These are phyloP conservation scores for Globodera rostochiensis DNA, from an alignment of 1,140 invertebrate species.

Conservation along the genomic window DNA sequence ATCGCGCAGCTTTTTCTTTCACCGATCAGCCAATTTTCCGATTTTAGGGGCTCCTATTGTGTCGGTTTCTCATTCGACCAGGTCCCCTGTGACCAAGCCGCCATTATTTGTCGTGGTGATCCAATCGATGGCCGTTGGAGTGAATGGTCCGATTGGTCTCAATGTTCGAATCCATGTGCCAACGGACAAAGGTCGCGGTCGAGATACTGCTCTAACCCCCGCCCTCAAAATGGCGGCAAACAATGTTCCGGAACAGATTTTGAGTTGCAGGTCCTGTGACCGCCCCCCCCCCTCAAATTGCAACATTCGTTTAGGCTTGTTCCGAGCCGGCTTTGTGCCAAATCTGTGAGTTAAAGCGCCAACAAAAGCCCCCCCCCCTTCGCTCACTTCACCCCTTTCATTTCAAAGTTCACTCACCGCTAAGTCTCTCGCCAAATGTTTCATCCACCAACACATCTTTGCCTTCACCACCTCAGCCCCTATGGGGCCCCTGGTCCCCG, in stretches of 20 bases:
- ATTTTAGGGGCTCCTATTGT: constrained; percentile 69
- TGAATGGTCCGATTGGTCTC: constrained; percentile 69
- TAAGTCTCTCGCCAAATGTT: constrained; percentile 12
- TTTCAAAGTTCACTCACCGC: not conserved
- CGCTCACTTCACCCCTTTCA: not conserved
- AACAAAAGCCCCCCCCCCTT: not conserved
- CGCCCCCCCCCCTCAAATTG: constrained; percentile 49
- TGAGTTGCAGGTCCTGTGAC: constrained; percentile 69
- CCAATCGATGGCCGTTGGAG: constrained; percentile 66
- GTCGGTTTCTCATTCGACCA: constrained; percentile 73
- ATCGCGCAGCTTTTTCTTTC: not conserved
- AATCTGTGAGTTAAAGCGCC: constrained; percentile 1
- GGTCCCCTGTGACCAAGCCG: constrained; percentile 75
- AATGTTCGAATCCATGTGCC: constrained; percentile 66
- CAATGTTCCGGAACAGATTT: constrained; percentile 66
- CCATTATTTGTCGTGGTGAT: constrained; percentile 66
- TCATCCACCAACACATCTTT: not conserved
- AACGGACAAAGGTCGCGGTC: constrained; percentile 66
- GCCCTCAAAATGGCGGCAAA: constrained; percentile 77
- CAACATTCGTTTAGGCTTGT: not conserved
- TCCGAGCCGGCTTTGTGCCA: constrained; percentile 19
- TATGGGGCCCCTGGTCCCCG: constrained; percentile 73
- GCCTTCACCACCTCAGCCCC: not conserved
- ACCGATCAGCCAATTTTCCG: not conserved
- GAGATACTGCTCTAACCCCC: constrained; percentile 78